A percentile compares a stretch with the other conserved stretches of the same genome.
Conservation (phyloP, 2,797 vertebrate genomes). For the Rhynchotus rufescens region DNA sequence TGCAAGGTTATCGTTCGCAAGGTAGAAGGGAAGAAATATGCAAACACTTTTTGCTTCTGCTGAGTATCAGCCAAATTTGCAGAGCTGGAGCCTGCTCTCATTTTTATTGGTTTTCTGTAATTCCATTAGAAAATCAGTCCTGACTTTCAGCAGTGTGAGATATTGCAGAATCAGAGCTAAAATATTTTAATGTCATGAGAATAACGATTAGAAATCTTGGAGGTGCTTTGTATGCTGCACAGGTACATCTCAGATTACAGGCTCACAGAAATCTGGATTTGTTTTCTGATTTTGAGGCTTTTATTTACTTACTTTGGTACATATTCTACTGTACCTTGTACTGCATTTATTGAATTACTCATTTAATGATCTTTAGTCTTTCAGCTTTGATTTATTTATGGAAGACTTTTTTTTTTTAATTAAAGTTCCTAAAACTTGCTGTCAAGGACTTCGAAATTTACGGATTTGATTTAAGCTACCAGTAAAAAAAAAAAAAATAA, state of each 20-base stretch:
- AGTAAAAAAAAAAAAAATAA: constrained; percentile 16
- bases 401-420: constrained; percentile 45
- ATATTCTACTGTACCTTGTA: background rate
- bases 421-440: constrained; percentile 47
- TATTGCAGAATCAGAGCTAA: constrained; percentile 22
- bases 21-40: background rate
- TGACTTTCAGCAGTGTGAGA: background rate
- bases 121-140: constrained; percentile 11
- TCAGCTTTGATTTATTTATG: constrained; percentile 22
- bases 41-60: background rate
- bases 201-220: background rate
- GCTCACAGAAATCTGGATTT: constrained; percentile 31
- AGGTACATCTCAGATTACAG: background rate
- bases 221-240: background rate
- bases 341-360: background rate
- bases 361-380: constrained; percentile 14
- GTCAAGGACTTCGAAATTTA: constrained; percentile 46
- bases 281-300: constrained; percentile 23
- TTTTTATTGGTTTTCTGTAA: background rate
- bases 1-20: background rate
- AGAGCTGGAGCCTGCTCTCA: background rate
- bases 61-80: background rate
- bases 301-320: background rate
- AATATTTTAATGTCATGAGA: constrained; percentile 5
- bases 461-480: constrained; percentile 63